Conservation (phyloP, 2,888 invertebrate species). For the Drosophila yooni region DNA sequence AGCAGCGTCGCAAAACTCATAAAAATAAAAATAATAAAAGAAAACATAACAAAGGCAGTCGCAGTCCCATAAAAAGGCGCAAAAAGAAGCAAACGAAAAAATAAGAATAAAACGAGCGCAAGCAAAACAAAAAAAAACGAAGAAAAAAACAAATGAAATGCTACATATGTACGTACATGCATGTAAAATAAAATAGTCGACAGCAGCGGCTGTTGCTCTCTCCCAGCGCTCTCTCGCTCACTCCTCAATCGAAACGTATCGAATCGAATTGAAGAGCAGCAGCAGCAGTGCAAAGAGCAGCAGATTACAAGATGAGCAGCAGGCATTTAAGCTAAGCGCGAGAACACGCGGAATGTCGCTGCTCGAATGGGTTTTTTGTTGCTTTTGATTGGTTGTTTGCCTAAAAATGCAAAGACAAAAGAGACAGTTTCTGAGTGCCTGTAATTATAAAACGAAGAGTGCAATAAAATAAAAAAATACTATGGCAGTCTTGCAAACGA, state of each 20-base stretch:
- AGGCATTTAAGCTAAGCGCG: slow-evolving; percentile 30
- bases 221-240: slow-evolving; percentile 1
- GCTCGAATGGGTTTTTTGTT: background rate
- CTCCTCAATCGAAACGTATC: slow-evolving; percentile 57
- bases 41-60: slow-evolving; percentile 64
- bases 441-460: slow-evolving; percentile 24
- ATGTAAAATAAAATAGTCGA: slow-evolving; percentile 60
- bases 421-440: slow-evolving; percentile 8
- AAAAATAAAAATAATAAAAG: slow-evolving; percentile 44
- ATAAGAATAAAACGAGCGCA: slow-evolving; percentile 34
- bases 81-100: slow-evolving; percentile 55
- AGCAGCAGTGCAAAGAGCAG: slow-evolving; percentile 20
- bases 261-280: slow-evolving; percentile 48
- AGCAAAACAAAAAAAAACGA: slow-evolving; percentile 13
- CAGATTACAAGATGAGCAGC: slow-evolving; percentile 33
- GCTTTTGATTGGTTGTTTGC: slow-evolving; percentile 13
- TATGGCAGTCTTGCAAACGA: slow-evolving; percentile 1
- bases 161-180: slow-evolving; percentile 24
- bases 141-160: background rate
- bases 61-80: slow-evolving; percentile 66
- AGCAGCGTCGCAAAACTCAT: slow-evolving; percentile 60
- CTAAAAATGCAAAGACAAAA: slow-evolving; percentile 19
- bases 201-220: slow-evolving; percentile 9
- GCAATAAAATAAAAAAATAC: background rate
- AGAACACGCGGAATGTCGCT: slow-evolving; percentile 20